Base-by-base conservation (phyloP, 2,113 vertebrate species). In the Eudyptes chrysolophus region DNA sequence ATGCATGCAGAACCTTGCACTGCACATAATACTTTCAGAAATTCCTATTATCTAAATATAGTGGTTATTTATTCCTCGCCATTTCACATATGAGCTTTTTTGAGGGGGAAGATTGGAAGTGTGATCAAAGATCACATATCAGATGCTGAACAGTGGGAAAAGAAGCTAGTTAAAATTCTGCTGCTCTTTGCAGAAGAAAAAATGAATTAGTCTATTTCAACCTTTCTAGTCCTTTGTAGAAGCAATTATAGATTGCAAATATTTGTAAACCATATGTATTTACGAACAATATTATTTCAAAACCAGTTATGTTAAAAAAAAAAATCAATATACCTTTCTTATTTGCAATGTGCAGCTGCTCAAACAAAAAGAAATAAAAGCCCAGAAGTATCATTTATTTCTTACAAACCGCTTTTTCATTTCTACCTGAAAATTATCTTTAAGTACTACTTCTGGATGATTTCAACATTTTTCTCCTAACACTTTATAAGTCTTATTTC, bases 231-330 rank as follows among this genome's bases (percentile, higher is more conserved):
- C 32, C 60, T 89, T 46, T 90, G 51, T 88, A 90, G 84, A 97
- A 94, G 48, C 61, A 87, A 96, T 95, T 94, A 94, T 66, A 79
- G n/a, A 96, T 87, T 71, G 83, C 34, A 97, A 96, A 95, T 96
- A 97, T 94, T 96, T 96, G 60, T 81, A 96, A 97, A 93, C 64
- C 15, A 60, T 86, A 79, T 95, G 44, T 96, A 86, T 95, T 95
- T 96, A 80, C 19, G 0, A 89, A 86, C 13, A 94, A 64, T 91
- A 89, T 88, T 94, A 78, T 89, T 93, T 89, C 64, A 92, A 95
- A 94, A 42, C 7, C 49, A 49, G 22, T 88, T 91, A 48, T 58
- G 83, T 82, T 89, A 36, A 70, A 84, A 88, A 80, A 88, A 80
- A n/a, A 72, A 84, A 77, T 83, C 76, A 83, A 90, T 96, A 94